Base-by-base conservation (phyloP, 2,113 vertebrate species). In the Rana temporaria region DNA sequence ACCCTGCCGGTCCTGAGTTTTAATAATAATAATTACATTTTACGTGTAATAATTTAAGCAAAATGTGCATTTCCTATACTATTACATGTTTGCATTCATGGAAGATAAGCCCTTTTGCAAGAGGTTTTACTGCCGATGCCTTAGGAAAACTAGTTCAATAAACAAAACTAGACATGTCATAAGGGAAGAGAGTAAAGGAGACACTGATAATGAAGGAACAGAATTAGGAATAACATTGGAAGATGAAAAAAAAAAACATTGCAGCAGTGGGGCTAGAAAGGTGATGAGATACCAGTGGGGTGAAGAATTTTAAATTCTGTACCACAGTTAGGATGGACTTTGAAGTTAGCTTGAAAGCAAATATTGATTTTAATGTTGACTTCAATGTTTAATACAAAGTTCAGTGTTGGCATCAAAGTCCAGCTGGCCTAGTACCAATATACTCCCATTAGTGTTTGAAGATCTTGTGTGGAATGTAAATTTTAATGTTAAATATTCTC, bases 341-440 rank as follows among this genome's bases (percentile, higher is more conserved):
- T 80, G 78, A 80, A 80, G 78, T 80, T 63, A 62, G 57, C 78
- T 80, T 80, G 56, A 80, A 80, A 62, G 55, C 30, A 48, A 53
- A 80, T 80, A 80, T 71, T 52, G 78, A 80, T 80, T 80, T 80
- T 80, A 52, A 71, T 71, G 78, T 80, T 80, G 78, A 80, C 67
- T 70, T 62, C 66, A 70, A 71, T 22, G 67, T 62, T 80, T 62
- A 71, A 80, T 70, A 71, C 67, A 80, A 80, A 80, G 78, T 71
- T 80, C 56, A 70, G 57, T 70, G 56, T 62, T 80, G 78, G 57
- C 66, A 80, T 80, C 56, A 80, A 80, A 80, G 78, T 70, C 78
- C 34, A 71, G 30, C 57, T 80, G 78, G 67, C 67, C 56, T 22
- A 48, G 16, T 7, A 60, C 66, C 66, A 70, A 71, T n/a, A 22